phyloP scores from a whole-genome alignment of 2,888 invertebrate genomes.

The Lycophotia porphyrea region DNA sequence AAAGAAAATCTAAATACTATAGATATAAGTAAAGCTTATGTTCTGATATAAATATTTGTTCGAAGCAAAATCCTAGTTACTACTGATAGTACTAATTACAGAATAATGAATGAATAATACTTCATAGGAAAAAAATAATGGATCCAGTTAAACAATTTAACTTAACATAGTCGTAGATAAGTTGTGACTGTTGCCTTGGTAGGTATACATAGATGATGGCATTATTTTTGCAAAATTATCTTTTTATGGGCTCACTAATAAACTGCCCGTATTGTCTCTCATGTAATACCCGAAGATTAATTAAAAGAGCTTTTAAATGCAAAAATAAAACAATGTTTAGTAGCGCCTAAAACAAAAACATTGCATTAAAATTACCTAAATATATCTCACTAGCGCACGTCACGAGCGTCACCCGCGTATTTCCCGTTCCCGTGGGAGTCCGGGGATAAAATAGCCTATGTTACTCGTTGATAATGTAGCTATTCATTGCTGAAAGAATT shows the following conservation, averaged over 20 bases:
- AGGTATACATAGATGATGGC: not conserved
- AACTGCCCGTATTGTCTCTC: not conserved
- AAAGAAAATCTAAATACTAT: not conserved
- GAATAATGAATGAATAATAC: too few relatives aligned
- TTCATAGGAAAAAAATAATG: not conserved
- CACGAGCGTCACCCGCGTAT: too few relatives aligned
- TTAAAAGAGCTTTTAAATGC: not conserved
- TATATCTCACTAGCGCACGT: too few relatives aligned
- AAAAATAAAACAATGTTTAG: not conserved
- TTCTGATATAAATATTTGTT: not conserved
- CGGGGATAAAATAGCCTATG: too few relatives aligned
- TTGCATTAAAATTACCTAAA: not conserved
- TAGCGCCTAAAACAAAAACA: not conserved
- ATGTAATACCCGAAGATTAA: not conserved
- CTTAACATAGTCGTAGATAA: not conserved
- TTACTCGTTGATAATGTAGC: too few relatives aligned
- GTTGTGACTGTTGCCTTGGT: not conserved
- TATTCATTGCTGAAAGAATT: too few relatives aligned
- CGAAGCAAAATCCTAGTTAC: not conserved
- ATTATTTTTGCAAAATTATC: not conserved
- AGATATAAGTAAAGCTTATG: not conserved
- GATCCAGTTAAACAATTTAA: not conserved
- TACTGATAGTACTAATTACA: too few relatives aligned
- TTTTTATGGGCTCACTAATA: not conserved
- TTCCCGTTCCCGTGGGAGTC: too few relatives aligned